These are phyloP conservation scores for Myotis davidii DNA, from an alignment of 2,113 vertebrate species.

Conservation along the genomic window DNA sequence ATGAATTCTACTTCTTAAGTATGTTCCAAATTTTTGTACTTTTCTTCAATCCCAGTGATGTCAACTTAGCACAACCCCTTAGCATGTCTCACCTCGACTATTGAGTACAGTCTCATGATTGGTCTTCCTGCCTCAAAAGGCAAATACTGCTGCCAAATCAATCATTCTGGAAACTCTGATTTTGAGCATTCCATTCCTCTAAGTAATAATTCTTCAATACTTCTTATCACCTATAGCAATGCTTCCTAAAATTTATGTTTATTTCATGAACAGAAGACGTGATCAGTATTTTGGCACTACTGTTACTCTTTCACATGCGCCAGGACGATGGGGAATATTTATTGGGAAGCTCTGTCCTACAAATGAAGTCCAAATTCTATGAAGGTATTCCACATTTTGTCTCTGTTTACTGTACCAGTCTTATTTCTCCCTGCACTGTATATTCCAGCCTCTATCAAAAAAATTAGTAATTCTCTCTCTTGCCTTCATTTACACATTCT, in stretches of 20 bases:
- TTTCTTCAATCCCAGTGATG: not conserved
- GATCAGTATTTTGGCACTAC: not conserved
- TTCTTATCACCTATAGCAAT: not conserved
- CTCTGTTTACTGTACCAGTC: not conserved
- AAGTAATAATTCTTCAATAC: not conserved
- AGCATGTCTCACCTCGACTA: not conserved
- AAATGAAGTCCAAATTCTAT: not conserved
- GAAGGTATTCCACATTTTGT: not conserved
- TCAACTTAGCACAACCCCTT: not conserved
- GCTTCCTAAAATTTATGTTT: not conserved
- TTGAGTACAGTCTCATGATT: not conserved
- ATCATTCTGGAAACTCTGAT: not conserved
- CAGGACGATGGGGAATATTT: not conserved
- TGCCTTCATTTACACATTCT: not conserved
- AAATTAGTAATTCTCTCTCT: not conserved
- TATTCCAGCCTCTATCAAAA: not conserved
- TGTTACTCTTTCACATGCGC: not conserved
- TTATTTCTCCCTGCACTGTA: not conserved
- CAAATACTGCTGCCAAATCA: not conserved
- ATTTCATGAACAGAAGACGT: not conserved
- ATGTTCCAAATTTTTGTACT: not conserved
- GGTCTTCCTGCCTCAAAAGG: not conserved
- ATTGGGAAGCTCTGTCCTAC: not conserved
- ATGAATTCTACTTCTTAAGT: not conserved
- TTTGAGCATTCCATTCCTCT: not conserved